Percentiles rank a stretch among this genome's conserved stretches.
These are phyloP conservation scores for Pluvialis apricaria DNA, from an alignment of 2,113 vertebrate species.

Conservation along the genomic window DNA sequence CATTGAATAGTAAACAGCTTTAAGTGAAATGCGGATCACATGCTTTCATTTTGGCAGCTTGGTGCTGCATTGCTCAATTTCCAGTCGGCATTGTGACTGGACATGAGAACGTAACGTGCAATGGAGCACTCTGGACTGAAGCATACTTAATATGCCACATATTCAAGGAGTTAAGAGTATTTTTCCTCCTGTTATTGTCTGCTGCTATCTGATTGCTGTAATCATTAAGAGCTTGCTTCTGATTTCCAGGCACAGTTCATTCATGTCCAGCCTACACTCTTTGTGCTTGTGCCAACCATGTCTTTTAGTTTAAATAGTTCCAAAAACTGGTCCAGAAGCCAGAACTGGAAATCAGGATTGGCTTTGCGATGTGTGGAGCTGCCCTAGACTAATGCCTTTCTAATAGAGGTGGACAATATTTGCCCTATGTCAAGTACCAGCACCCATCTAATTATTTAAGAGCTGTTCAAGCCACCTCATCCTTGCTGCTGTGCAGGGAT, in stretches of 20 bases:
- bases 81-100: neutral
- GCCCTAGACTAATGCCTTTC: neutral
- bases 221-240: neutral
- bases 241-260: neutral
- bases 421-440: neutral
- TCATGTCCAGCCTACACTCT: neutral
- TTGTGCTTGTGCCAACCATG: neutral
- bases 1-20: neutral
- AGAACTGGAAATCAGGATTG: neutral
- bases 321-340: neutral
- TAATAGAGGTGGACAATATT: neutral
- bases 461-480: neutral
- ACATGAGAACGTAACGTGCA: neutral
- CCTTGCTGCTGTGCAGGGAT: neutral
- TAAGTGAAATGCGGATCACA: neutral
- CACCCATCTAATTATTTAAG: neutral
- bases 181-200: constrained; percentile 32
- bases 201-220: neutral
- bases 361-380: neutral
- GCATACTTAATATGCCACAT: neutral
- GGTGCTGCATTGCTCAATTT: neutral
- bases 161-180: neutral
- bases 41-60: neutral
- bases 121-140: neutral
- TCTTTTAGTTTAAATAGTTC: neutral